Base-by-base conservation (phyloP, 2,797 vertebrate genomes). In the Yasuhikotakia modesta region DNA sequence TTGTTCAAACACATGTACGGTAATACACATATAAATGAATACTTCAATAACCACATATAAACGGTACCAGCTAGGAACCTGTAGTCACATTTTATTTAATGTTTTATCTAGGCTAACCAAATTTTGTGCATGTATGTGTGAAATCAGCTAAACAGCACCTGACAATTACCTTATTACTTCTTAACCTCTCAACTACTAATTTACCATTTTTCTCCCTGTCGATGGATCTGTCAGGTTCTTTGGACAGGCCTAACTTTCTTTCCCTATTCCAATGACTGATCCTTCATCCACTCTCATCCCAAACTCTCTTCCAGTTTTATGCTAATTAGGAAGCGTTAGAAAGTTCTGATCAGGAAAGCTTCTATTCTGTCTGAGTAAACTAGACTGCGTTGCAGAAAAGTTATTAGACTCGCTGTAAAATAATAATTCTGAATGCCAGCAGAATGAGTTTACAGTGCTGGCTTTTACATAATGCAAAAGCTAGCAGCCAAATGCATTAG, bases 371-470 rank as follows among this genome's bases (percentile, higher is more conserved):
- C 46, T 3, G 14, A 48, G 14, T 16, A 48, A 48, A 48, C 2
- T 48, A 17, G 16, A 5, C 46, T 17, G 17, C 17, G 46, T 17
- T 48, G 14, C 13, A 13, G 4, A 1, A 35, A 17, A 74, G 70
- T 53, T 55, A 80, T 78, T 61, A 78, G 70, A 74, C 73, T 74
- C 35, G 55, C 73, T 12, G 24, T 35, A 24, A 63, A 74, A 74
- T 43, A 16, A 66, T 45, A 71, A 46, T 61, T 70, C 53, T 65
- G 55, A 76, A 72, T 73, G 60, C 24, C 39, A n/a, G 4, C 21
- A 55, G 76, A 79, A 70, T 74, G 52, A 66, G 17, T 43, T 52
- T 55, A 66, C 70, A 69, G 30, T 24, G 48, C 66, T 27, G 35
- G 12, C 22, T 21, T 48, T 64, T 46, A 43, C 30, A 67, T 39